Conservation (phyloP, 2,113 vertebrate genomes). For the Apistogramma diplotaenia region DNA sequence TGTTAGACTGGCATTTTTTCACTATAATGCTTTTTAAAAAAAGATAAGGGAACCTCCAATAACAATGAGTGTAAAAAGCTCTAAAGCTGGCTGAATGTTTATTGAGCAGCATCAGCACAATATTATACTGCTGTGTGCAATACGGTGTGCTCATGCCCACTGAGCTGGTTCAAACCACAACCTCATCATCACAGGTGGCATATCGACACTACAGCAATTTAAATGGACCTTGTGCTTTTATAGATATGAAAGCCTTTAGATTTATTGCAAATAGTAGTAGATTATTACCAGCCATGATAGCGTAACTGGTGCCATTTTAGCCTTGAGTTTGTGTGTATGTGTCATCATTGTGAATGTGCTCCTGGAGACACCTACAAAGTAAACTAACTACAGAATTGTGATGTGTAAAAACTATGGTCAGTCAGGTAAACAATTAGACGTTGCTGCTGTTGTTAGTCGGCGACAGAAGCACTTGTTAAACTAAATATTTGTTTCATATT, state of each 20-base stretch:
- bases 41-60: not conserved
- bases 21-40: not conserved
- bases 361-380: not conserved
- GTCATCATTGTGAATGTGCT: not conserved
- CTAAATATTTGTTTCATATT: too few relatives aligned
- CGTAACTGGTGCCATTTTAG: not conserved
- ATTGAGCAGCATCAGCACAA: not conserved
- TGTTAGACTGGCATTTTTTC: constrained; percentile 1
- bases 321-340: not conserved
- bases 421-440: too few relatives aligned
- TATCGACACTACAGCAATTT: not conserved
- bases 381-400: too few relatives aligned
- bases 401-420: too few relatives aligned
- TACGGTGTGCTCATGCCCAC: not conserved
- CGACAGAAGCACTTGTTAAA: too few relatives aligned
- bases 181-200: not conserved
- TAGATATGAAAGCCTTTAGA: not conserved
- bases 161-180: not conserved
- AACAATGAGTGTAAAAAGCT: constrained; percentile 9
- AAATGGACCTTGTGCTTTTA: not conserved
- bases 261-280: not conserved
- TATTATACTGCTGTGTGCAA: not conserved
- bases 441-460: too few relatives aligned
- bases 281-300: not conserved
- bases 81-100: not conserved